Percentiles rank a stretch among this genome's conserved stretches.
Conservation (phyloP, 2,113 vertebrate genomes). For the Thalassoma bifasciatum region DNA sequence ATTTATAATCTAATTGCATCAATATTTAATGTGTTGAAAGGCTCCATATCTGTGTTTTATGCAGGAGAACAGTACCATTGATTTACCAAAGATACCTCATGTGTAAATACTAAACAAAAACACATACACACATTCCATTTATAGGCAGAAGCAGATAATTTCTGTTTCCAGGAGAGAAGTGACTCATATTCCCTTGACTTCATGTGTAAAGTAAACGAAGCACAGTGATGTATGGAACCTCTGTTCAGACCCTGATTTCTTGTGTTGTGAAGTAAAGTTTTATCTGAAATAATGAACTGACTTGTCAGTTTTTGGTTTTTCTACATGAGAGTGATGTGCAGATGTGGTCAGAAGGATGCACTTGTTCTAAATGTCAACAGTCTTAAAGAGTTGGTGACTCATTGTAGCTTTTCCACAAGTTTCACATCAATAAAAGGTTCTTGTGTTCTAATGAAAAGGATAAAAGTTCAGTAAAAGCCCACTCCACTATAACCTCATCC, state of each 20-base stretch:
- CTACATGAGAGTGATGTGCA: no score
- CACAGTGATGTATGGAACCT: conserved; percentile 14
- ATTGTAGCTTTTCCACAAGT: no score
- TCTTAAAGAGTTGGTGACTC: no score
- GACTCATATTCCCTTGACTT: conserved; percentile 20
- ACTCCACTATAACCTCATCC: no score
- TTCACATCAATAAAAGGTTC: no score
- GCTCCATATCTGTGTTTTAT: conserved; percentile 20
- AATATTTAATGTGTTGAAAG: conserved; percentile 21
- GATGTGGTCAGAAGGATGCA: no score
- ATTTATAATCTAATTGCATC: conserved; percentile 39
- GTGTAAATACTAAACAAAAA: conserved; percentile 48
- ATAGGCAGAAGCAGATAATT: conserved; percentile 22
- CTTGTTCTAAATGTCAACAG: no score
- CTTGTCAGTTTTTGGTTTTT: no score
- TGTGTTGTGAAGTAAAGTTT: conserved; percentile 54
- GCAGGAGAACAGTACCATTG: conserved; percentile 30
- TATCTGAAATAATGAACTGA: conserved; percentile 7
- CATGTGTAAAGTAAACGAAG: conserved; percentile 21
- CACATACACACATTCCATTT: conserved; percentile 35
- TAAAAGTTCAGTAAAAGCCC: no score
- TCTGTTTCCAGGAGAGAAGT: conserved; percentile 7
- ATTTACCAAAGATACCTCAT: conserved; percentile 66
- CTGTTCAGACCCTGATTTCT: conserved; percentile 21
- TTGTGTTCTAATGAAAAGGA: no score